Evolutionary conservation across 2,113 vertebrate species (phyloP), one percentile per base, ranked within the genome.

Genomic region (Paratilapia polleni): DNA sequence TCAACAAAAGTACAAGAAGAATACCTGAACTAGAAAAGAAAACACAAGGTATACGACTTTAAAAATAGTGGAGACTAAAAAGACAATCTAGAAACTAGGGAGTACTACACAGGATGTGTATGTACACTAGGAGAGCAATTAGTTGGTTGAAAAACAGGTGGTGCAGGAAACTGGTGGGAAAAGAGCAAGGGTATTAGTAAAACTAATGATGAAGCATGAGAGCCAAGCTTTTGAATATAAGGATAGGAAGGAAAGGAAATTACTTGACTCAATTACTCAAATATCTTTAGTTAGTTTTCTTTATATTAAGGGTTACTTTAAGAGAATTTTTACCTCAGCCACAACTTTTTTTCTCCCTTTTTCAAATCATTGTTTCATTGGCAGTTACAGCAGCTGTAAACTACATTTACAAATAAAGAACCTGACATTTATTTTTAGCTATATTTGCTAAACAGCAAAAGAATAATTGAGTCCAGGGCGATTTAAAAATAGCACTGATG

Each of bases 361-460:
- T 17, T 52, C 17, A 52, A 49, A 54, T 26, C 47, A 54, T 54
- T 52, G 47, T 54, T 34, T 73, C 19, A 0, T 7, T 28, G 1
- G 26, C 47, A 73, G 47, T 49, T 73, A 73, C 47, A 61, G 57
- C 56, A 49, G 66, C 43, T 80, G 17, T 61, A 77, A 22, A 68
- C 22, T 63, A 43, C 38, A n/a, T 49, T 43, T 52, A 75, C 62
- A 86, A 82, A 77, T 77, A 77, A 60, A 80, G 62, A 83, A 64
- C 36, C 66, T 61, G 64, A 83, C 28, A 80, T 54, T 73, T 43
- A 73, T 68, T 68, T 76, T 68, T 68, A 87, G 74, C 85, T 80
- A 63, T 76, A 28, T 90, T 92, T 87, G 52, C 49, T 63, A 62
- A 85, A 85, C 68, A 80, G 80, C 43, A 82, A 58, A 59, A 38